Evolutionary conservation across 2,888 invertebrate species (phyloP).

Genomic region (Pseudococcus viburni): DNA sequence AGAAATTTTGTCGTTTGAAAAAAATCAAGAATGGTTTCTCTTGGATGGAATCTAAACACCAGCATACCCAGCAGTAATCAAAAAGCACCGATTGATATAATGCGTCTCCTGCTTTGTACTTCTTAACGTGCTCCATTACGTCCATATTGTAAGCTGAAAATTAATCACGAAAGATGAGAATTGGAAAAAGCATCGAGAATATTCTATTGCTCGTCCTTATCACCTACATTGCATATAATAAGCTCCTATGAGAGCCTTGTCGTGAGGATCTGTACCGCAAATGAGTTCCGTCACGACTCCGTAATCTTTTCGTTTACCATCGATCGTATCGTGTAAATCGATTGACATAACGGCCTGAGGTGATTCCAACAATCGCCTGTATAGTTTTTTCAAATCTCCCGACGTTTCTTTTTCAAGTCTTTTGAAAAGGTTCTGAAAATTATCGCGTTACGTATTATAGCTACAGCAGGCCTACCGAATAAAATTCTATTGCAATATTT

Average conservation of each 20-base stretch:
- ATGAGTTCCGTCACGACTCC: not conserved
- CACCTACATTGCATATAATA: not conserved
- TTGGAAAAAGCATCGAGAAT: not conserved
- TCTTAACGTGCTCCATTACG: not conserved
- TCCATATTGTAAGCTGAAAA: conserved; percentile 6
- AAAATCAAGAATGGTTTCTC: not conserved
- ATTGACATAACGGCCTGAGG: not conserved
- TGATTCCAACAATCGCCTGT: conserved; percentile 10
- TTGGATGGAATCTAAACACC: not conserved
- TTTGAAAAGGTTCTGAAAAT: not conserved
- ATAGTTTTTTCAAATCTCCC: not conserved
- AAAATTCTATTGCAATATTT: not conserved
- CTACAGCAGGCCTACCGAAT: not conserved
- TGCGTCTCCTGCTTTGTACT: not conserved
- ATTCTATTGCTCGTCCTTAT: no score
- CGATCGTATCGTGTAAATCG: not conserved
- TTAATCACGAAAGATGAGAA: not conserved
- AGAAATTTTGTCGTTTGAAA: not conserved
- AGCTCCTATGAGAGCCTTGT: not conserved
- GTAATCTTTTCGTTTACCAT: not conserved
- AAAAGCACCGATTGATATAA: not conserved
- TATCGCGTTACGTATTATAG: not conserved
- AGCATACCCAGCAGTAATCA: not conserved
- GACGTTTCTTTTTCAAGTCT: not conserved
- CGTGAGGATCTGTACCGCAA: not conserved